Percentiles rank a stretch among this genome's conserved stretches.
These are phyloP conservation scores for Dicaeum eximium DNA, from an alignment of 2,113 vertebrate genomes.

Conservation along the genomic window DNA sequence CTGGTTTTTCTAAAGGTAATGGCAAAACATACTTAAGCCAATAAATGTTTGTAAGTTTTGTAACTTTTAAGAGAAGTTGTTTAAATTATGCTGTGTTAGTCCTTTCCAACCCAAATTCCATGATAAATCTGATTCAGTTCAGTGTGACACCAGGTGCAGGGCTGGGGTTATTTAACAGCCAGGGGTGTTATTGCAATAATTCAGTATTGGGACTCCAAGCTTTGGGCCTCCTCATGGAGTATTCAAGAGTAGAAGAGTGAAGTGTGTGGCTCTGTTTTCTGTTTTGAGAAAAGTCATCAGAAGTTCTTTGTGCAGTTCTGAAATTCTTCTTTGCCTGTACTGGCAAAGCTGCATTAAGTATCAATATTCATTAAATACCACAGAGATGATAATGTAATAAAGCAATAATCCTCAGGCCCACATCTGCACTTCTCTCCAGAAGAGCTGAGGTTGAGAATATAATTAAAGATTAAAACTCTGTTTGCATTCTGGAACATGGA, in stretches of 20 bases:
- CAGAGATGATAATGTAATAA: slow-evolving; percentile 79
- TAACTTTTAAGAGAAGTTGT: background rate
- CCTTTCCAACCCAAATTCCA: background rate
- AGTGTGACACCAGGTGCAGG: background rate
- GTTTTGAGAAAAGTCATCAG: slow-evolving; percentile 32
- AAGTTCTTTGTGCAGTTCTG: slow-evolving; percentile 44
- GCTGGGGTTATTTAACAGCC: background rate
- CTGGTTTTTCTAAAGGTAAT: background rate
- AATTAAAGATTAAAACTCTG: slow-evolving; percentile 85
- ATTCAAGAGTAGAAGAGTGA: background rate
- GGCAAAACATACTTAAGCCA: background rate
- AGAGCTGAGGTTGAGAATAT: slow-evolving; percentile 75
- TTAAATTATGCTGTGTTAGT: background rate
- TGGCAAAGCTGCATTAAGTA: slow-evolving; percentile 72
- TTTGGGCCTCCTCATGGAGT: background rate
- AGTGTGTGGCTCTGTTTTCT: background rate
- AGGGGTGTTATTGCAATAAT: background rate
- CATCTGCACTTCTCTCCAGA: slow-evolving; percentile 59
- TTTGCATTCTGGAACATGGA: slow-evolving; percentile 77
- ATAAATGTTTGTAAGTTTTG: background rate
- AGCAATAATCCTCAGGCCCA: slow-evolving; percentile 76
- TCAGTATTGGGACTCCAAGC: background rate
- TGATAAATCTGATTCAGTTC: background rate
- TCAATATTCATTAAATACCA: slow-evolving; percentile 82
- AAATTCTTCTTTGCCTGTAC: slow-evolving; percentile 45